phyloP scores from a whole-genome alignment of 1,140 invertebrate genomes.

The Drosophila micromelanica region DNA sequence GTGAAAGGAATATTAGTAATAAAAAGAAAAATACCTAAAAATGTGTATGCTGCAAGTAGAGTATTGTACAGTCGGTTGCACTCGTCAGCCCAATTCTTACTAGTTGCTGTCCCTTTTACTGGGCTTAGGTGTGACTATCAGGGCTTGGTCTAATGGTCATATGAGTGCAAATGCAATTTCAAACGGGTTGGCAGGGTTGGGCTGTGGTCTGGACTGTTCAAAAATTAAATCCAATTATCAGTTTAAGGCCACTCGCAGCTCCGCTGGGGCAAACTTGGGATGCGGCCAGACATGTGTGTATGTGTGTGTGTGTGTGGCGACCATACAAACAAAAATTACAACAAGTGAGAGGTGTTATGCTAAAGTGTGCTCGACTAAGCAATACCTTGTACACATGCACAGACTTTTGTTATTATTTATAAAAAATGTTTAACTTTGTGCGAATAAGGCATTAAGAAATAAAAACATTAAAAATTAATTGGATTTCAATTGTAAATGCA shows the following conservation, averaged over 20 bases:
- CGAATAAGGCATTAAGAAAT: no score
- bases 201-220: constrained; percentile 46
- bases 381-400: neutral
- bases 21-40: no score
- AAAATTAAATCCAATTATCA: constrained; percentile 84
- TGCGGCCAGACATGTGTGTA: constrained; percentile 31
- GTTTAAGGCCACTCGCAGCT: constrained; percentile 74
- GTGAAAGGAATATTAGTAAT: no score
- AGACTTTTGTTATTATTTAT: no score
- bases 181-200: constrained; percentile 47
- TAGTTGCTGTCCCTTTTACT: constrained; percentile 9
- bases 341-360: neutral
- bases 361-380: neutral
- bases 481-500: no score
- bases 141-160: constrained; percentile 31
- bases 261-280: constrained; percentile 38
- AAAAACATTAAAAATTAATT: no score
- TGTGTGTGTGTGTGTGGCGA: constrained; percentile 17
- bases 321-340: constrained; percentile 39
- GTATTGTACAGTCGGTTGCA: no score
- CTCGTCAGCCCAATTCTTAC: neutral
- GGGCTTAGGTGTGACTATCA: constrained; percentile 45
- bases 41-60: no score
- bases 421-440: no score
- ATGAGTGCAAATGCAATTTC: constrained; percentile 52